Evolutionary conservation across 2,113 vertebrate genomes (phyloP).

Genomic region (Gila orcuttii): DNA sequence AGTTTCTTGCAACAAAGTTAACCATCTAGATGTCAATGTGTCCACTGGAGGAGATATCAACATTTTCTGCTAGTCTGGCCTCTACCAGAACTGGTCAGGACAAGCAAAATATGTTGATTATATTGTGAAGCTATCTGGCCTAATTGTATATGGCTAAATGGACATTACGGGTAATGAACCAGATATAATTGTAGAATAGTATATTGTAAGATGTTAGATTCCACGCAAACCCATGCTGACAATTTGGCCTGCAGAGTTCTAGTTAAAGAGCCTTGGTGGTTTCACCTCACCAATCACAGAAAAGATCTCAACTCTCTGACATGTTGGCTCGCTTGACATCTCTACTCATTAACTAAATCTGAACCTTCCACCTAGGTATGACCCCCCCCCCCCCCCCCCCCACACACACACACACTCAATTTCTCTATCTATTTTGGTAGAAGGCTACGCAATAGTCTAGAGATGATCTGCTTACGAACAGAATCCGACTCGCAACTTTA

Average conservation of each 20-base stretch:
- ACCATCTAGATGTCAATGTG: neutral
- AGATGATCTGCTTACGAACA: neutral
- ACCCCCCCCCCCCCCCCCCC: too few relatives aligned
- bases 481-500: neutral
- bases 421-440: neutral
- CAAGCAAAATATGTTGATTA: neutral
- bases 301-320: slow-evolving; percentile 18
- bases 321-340: slow-evolving; percentile 25
- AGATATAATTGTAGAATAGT: neutral
- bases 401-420: too few relatives aligned
- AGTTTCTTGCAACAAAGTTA: neutral
- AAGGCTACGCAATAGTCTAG: neutral
- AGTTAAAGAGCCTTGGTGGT: slow-evolving; percentile 17
- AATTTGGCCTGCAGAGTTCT: neutral
- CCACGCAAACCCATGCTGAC: slow-evolving; percentile 6
- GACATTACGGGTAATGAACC: neutral
- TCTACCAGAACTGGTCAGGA: neutral
- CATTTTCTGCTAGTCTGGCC: neutral
- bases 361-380: slow-evolving; percentile 1
- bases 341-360: slow-evolving; percentile 33
- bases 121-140: neutral
- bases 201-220: neutral
- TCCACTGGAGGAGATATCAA: neutral
- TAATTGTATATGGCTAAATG: neutral
- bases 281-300: slow-evolving; percentile 18